Evolutionary conservation across 2,113 vertebrate genomes (phyloP).

Genomic region (Pardalotus punctatus): DNA sequence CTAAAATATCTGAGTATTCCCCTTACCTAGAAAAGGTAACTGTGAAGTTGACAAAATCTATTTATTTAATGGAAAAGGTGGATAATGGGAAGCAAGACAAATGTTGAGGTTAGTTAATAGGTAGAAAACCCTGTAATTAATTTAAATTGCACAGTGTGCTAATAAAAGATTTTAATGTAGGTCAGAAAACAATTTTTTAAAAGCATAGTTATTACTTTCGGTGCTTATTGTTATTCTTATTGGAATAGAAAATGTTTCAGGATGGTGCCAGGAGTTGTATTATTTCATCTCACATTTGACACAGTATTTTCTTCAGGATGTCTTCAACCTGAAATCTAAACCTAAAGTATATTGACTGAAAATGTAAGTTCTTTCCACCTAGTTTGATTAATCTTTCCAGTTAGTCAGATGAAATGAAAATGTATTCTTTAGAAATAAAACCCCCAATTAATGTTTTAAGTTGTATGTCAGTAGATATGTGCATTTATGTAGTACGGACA

Average conservation of each 20-base stretch:
- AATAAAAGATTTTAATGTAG: neutral
- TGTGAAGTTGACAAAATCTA: neutral
- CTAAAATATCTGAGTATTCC: neutral
- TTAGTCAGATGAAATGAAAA: neutral
- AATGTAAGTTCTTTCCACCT: neutral
- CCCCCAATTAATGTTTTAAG: fast-evolving
- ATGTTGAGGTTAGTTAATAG: neutral
- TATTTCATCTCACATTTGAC: neutral
- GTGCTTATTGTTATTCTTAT: neutral
- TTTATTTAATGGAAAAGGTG: neutral
- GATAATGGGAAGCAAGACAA: neutral
- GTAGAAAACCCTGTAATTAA: neutral
- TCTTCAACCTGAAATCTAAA: neutral
- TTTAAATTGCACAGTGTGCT: neutral
- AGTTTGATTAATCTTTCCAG: neutral
- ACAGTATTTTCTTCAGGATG: neutral
- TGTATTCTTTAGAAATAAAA: neutral
- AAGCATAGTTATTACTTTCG: neutral
- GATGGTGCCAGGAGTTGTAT: neutral
- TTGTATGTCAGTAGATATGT: fast-evolving
- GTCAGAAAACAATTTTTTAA: neutral
- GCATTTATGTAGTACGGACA: neutral
- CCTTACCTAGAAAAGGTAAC: neutral
- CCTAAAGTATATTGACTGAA: neutral
- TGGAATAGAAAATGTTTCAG: neutral